Base-by-base conservation (phyloP, 1,140 invertebrate species). In the Drosophila persimilis region DNA sequence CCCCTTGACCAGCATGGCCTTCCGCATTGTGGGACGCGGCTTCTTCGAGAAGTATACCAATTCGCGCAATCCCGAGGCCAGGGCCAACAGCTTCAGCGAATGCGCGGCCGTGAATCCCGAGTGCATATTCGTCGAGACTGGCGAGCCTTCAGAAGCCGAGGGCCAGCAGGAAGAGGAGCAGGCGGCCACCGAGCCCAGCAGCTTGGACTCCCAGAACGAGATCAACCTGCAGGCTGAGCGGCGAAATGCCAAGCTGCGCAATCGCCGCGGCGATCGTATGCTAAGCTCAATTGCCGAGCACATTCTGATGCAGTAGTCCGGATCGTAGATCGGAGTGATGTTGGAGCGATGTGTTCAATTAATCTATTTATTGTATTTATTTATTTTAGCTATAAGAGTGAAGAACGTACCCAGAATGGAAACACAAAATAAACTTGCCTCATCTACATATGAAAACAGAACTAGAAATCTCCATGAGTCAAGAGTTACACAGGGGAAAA, bases 31-130 rank as follows among this genome's bases (percentile, higher is more conserved):
- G 5, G 90, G 90, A 1, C 79, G 83, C 0, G 86, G 90, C 13
- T 89, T 91, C 64, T 91, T 91, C 46, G 81, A 80, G 52, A 88
- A 91, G 69, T 91, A 91, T 31, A 84, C 86, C 17, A 90, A 90
- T 39, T 55, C 77, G 17, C 52, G 35, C 2, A 91, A 91, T 72
- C 71, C 72, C 5, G n/a, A 59, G 4, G 59, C 67, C n/a, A 74
- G 71, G 41, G 90, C 90, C 3, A 69, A 64, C 6, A 78, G 54
- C 20, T 91, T 91, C 50, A 15, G 46, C 2, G 81, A 91, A 53
- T 91, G 90, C 26, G 88, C 89, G 0, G 51, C 53, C 0, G 90
- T 72, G 0, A 91, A 91, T 78, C 73, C 84, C n/a, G 85, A 91
- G 29, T 91, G 90, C 54, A 57, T 79, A 9, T 89, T 91, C 47